Conservation (phyloP, 1,140 invertebrate species). For the Sarcophaga peregrina region DNA sequence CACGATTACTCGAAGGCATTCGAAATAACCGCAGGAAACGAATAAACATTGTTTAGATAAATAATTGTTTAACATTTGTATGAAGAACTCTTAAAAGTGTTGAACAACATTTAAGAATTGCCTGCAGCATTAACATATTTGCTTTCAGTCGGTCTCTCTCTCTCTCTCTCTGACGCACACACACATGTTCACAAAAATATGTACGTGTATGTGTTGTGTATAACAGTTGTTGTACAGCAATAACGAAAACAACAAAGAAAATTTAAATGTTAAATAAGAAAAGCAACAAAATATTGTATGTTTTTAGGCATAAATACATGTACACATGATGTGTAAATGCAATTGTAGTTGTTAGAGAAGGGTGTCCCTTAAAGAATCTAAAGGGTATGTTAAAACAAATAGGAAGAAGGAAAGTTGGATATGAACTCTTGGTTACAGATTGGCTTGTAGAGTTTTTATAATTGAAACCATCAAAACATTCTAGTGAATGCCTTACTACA, state of each 20-base stretch:
- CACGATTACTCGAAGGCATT: slow-evolving; percentile 3
- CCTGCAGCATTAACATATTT: slow-evolving; percentile 13
- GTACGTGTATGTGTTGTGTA: not conserved
- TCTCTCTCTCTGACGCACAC: not conserved
- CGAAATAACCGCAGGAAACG: not conserved
- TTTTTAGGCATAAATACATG: not conserved
- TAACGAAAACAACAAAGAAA: not conserved
- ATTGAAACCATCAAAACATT: no score
- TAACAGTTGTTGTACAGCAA: no score
- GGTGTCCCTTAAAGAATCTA: no score
- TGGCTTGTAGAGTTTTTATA: no score
- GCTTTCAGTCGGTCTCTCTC: not conserved
- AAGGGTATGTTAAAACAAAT: no score
- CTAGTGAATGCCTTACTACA: no score
- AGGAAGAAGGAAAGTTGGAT: no score
- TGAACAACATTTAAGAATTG: slow-evolving; percentile 22
- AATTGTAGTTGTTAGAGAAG: no score
- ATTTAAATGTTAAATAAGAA: not conserved
- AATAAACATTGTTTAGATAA: slow-evolving; percentile 12
- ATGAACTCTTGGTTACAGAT: no score
- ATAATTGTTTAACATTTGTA: slow-evolving; percentile 20
- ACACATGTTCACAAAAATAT: not conserved
- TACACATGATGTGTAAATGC: not conserved
- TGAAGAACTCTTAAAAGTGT: slow-evolving; percentile 24
- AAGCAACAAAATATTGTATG: not conserved